phyloP scores from a whole-genome alignment of 2,888 invertebrate species.

The Polietes domitor region DNA sequence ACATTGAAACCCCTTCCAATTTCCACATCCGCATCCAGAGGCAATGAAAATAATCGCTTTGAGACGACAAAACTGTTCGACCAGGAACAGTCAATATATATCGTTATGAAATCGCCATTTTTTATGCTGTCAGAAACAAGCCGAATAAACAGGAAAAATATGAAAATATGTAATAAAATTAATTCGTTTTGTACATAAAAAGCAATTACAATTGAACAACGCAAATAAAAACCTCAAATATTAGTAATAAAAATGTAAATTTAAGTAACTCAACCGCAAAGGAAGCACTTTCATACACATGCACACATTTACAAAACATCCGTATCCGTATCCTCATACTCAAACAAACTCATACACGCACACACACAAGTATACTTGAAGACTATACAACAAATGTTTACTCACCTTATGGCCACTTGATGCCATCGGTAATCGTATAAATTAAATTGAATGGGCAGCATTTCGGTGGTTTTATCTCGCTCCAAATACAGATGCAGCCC shows the following conservation, averaged over 20 bases:
- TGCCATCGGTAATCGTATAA: constrained; percentile 81
- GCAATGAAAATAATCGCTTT: constrained; percentile 79
- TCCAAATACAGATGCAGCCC: constrained; percentile 80
- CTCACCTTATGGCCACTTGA: constrained; percentile 81
- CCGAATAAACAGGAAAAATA: constrained; percentile 40
- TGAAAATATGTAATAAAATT: constrained; percentile 24
- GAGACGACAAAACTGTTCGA: constrained; percentile 81
- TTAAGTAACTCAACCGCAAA: constrained; percentile 68
- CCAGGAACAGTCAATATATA: constrained; percentile 80
- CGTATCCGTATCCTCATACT: neutral
- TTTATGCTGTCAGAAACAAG: constrained; percentile 75
- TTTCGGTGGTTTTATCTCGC: constrained; percentile 80
- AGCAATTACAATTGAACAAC: constrained; percentile 27
- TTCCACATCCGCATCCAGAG: constrained; percentile 79
- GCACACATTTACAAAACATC: neutral
- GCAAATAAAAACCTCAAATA: constrained; percentile 18
- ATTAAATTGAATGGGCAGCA: constrained; percentile 80
- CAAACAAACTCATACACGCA: neutral
- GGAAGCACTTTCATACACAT: constrained; percentile 19
- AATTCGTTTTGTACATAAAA: constrained; percentile 24
- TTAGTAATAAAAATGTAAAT: constrained; percentile 71
- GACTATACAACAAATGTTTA: neutral
- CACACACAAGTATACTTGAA: constrained; percentile 21
- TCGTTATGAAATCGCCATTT: constrained; percentile 81
- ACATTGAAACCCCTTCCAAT: constrained; percentile 80